phyloP scores from a whole-genome alignment of 53 echinoderm and acorn worm species.

The Paelopatides confundens region DNA sequence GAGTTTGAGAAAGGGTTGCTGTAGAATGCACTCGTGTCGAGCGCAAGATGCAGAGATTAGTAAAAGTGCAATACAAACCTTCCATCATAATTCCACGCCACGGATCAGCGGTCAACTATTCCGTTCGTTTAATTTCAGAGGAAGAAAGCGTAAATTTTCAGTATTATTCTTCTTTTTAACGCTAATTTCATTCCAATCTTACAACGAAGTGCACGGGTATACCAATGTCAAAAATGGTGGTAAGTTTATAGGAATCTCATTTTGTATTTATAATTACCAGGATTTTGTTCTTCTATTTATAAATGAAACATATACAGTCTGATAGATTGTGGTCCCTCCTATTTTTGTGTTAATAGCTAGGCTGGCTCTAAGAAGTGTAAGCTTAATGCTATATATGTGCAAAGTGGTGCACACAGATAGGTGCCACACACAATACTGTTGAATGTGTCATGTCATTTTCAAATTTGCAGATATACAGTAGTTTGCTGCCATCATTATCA shows the following conservation, averaged over 20 bases:
- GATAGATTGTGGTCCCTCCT: too few species aligned
- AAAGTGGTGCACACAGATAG: too few species aligned
- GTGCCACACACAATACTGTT: too few species aligned
- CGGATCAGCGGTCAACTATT: background rate
- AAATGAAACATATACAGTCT: too few species aligned
- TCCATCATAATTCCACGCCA: slow-evolving; percentile 32
- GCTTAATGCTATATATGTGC: too few species aligned
- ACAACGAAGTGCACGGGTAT: slow-evolving; percentile 7
- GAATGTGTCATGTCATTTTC: too few species aligned
- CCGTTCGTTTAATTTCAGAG: slow-evolving; percentile 23
- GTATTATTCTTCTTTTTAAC: slow-evolving; percentile 33
- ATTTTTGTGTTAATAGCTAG: too few species aligned
- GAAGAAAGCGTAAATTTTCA: background rate
- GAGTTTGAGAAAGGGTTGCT: background rate
- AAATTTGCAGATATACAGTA: too few species aligned
- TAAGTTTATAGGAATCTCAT: background rate
- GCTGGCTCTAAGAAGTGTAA: too few species aligned
- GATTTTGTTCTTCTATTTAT: too few species aligned
- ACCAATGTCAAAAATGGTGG: background rate
- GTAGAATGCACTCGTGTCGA: background rate
- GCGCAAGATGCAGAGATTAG: background rate
- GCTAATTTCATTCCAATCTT: slow-evolving; percentile 37
- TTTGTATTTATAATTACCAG: too few species aligned
- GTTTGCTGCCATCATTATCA: too few species aligned
- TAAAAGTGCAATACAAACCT: slow-evolving; percentile 27